These are phyloP conservation scores for Cygnus olor DNA, from an alignment of 2,797 vertebrate species.

Conservation along the genomic window DNA sequence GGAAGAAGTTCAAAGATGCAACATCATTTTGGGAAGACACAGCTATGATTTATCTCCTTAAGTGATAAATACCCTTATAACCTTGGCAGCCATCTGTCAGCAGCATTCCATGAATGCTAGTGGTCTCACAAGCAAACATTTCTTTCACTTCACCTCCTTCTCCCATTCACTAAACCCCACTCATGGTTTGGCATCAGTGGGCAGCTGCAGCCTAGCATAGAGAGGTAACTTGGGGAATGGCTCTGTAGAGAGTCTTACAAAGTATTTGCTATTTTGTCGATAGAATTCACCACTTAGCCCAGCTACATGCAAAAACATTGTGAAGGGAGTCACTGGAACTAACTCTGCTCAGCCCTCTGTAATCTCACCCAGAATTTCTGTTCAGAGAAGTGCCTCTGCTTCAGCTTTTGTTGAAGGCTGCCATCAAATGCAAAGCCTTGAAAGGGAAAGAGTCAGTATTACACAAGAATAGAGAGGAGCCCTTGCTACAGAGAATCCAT, in stretches of 20 bases:
- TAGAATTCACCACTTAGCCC: slow-evolving; percentile 3
- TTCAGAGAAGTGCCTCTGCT: background rate
- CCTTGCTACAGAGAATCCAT: background rate
- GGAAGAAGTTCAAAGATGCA: background rate
- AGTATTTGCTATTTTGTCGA: slow-evolving; percentile 24
- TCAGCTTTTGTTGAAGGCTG: background rate
- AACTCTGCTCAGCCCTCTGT: background rate
- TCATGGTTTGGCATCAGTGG: slow-evolving; percentile 26
- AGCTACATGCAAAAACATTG: background rate
- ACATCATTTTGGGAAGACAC: background rate
- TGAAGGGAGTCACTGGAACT: background rate
- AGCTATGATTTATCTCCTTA: slow-evolving; percentile 22
- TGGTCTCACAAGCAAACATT: background rate
- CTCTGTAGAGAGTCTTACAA: background rate
- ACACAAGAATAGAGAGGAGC: background rate
- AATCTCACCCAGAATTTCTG: background rate
- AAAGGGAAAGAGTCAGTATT: background rate
- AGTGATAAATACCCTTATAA: slow-evolving; percentile 9
- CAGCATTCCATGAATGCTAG: background rate
- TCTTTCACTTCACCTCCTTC: background rate
- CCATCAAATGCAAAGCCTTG: background rate
- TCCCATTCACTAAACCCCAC: background rate
- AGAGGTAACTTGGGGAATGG: background rate
- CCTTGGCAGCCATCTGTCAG: background rate
- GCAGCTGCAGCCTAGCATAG: background rate